Conservation (phyloP, 2,113 vertebrate species). For the Amphilophus citrinellus region DNA sequence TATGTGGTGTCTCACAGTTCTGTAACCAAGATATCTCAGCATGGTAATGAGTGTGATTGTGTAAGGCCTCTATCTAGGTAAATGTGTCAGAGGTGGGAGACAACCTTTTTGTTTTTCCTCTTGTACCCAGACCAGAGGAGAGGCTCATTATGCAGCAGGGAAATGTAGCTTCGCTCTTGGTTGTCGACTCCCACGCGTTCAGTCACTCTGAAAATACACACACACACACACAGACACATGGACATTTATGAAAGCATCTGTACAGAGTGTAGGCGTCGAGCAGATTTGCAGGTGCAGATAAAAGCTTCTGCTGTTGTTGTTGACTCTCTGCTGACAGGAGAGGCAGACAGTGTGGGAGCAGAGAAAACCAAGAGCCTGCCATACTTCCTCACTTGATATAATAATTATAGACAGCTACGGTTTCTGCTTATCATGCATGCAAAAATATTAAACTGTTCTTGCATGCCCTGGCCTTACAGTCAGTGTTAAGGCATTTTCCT, state of each 20-base stretch:
- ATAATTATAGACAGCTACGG: conserved; percentile 10
- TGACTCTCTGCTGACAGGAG: conserved; percentile 64
- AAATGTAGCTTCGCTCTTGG: conserved; percentile 31
- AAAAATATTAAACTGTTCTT: background rate
- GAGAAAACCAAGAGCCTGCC: conserved; percentile 10
- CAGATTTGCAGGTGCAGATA: conserved; percentile 68
- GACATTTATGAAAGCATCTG: conserved; percentile 40
- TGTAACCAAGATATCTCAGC: conserved; percentile 17
- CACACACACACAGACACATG: conserved; percentile 20
- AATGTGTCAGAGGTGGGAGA: conserved; percentile 54
- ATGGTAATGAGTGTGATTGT: conserved; percentile 30
- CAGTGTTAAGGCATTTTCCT: background rate
- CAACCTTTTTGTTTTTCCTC: conserved; percentile 33
- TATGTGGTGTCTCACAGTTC: conserved; percentile 6
- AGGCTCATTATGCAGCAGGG: conserved; percentile 49
- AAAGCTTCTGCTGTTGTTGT: conserved; percentile 73
- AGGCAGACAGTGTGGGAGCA: conserved; percentile 64
- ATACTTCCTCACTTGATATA: conserved; percentile 23
- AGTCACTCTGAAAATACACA: conserved; percentile 15
- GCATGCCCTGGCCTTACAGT: background rate
- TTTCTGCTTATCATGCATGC: conserved; percentile 12
- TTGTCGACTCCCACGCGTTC: conserved; percentile 44
- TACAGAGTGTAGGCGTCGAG: conserved; percentile 47
- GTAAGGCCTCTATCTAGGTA: conserved; percentile 50
- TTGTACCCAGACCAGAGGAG: conserved; percentile 37